Conservation (phyloP, 1,140 invertebrate genomes). For the Carposina sasakii region DNA sequence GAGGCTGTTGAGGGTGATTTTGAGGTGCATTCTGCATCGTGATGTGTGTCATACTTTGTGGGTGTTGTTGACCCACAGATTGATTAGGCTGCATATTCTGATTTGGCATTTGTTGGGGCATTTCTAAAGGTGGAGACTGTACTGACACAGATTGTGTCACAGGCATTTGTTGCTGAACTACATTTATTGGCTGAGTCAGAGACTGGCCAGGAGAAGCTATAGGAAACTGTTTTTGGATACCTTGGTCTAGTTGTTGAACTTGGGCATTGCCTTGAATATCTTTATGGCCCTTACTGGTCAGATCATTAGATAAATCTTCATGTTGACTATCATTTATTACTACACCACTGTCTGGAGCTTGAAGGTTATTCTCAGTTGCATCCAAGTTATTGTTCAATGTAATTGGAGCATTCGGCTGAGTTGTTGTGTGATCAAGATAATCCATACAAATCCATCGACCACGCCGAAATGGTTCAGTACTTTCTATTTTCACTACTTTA, state of each 20-base stretch:
- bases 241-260: conserved; percentile 62
- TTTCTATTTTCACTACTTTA: conserved; percentile 97
- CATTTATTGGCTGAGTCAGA: conserved; percentile 65
- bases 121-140: conserved; percentile 69
- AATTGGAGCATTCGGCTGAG: conserved; percentile 70
- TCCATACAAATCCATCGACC: conserved; percentile 97
- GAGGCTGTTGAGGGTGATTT: conserved; percentile 49
- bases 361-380: conserved; percentile 50
- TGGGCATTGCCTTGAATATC: conserved; percentile 60
- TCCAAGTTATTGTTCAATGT: conserved; percentile 68
- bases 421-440: conserved; percentile 89
- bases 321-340: conserved; percentile 68
- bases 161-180: conserved; percentile 64
- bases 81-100: conserved; percentile 56
- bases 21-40: conserved; percentile 58
- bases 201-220: conserved; percentile 70
- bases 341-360: conserved; percentile 67
- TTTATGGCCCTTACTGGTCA: conserved; percentile 59
- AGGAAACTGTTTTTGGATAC: conserved; percentile 65
- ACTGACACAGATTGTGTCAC: conserved; percentile 64
- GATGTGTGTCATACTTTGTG: conserved; percentile 71
- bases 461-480: conserved; percentile 93
- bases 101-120: conserved; percentile 65
- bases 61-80: conserved; percentile 61
- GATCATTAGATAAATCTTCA: conserved; percentile 64